These are phyloP conservation scores for Margarornis squamiger DNA, from an alignment of 2,797 vertebrate species.

Conservation along the genomic window DNA sequence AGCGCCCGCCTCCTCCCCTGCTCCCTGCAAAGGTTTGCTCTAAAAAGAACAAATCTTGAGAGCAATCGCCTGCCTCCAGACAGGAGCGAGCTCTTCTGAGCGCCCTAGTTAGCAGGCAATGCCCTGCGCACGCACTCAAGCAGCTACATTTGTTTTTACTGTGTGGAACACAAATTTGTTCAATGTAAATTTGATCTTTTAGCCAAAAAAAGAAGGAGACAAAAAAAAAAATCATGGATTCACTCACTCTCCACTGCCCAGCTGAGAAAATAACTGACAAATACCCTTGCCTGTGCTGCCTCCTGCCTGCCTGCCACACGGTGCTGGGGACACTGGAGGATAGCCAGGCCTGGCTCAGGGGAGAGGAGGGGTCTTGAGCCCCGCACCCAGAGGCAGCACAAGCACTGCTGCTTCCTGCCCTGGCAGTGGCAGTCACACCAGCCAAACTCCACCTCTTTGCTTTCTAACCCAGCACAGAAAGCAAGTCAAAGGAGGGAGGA, in stretches of 20 bases:
- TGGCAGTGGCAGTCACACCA: rapidly evolving
- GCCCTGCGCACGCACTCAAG: neutral
- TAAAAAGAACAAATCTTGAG: neutral
- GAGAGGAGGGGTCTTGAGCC: neutral
- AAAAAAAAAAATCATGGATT: neutral
- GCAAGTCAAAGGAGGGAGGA: neutral
- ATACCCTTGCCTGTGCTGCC: neutral
- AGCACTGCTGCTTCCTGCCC: neutral
- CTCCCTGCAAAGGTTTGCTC: neutral
- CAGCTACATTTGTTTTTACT: neutral
- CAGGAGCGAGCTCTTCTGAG: neutral
- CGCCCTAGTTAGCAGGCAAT: neutral
- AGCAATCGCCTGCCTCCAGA: neutral
- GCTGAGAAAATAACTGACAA: neutral
- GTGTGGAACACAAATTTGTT: neutral
- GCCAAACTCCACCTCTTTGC: neutral
- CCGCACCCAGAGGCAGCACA: neutral
- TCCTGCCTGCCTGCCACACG: neutral
- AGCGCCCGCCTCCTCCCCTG: neutral
- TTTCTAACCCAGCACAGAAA: rapidly evolving
- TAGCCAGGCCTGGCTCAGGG: neutral
- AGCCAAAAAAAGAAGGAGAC: neutral
- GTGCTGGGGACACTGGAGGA: neutral
- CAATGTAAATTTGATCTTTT: slow-evolving; percentile 43
- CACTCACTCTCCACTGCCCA: neutral